A percentile compares a stretch with the other conserved stretches of the same genome.
These are phyloP conservation scores for Alaudala cheleensis DNA, from an alignment of 2,113 vertebrate species.

Conservation along the genomic window DNA sequence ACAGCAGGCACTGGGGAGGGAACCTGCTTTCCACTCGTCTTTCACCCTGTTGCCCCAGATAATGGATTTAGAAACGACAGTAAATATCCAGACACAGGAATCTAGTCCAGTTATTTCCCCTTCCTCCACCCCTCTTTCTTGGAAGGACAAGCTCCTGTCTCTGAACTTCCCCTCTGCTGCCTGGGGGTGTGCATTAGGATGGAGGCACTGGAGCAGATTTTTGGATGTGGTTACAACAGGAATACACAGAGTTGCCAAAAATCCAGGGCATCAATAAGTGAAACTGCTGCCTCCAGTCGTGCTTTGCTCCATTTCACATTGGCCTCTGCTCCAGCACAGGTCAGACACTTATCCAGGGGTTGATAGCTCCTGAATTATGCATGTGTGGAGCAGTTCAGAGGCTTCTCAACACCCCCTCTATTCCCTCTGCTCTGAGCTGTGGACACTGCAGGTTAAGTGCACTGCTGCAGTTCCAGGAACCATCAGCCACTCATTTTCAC, in stretches of 20 bases:
- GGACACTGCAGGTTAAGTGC: not conserved
- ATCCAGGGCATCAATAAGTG: not conserved
- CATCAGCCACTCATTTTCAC: not conserved
- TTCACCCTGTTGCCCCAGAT: conserved; percentile 66
- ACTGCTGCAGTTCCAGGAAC: not conserved
- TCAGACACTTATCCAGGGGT: not conserved
- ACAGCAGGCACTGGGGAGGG: conserved; percentile 56
- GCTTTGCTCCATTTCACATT: not conserved
- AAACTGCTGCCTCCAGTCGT: not conserved
- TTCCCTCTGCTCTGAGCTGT: not conserved
- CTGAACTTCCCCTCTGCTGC: not conserved
- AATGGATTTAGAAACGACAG: conserved; percentile 66
- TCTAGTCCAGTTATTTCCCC: conserved; percentile 35
- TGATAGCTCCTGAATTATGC: not conserved
- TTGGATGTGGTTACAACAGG: not conserved
- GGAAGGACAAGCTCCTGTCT: conserved; percentile 12
- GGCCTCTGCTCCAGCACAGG: not conserved
- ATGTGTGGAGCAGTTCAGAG: not conserved
- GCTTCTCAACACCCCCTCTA: not conserved
- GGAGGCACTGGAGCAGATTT: not conserved
- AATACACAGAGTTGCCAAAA: not conserved
- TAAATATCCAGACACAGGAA: conserved; percentile 26
- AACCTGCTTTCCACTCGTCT: conserved; percentile 65
- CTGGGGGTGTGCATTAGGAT: not conserved
- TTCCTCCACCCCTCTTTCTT: conserved; percentile 7